Conservation (phyloP, 2,888 invertebrate genomes). For the Boloria euphrosyne region DNA sequence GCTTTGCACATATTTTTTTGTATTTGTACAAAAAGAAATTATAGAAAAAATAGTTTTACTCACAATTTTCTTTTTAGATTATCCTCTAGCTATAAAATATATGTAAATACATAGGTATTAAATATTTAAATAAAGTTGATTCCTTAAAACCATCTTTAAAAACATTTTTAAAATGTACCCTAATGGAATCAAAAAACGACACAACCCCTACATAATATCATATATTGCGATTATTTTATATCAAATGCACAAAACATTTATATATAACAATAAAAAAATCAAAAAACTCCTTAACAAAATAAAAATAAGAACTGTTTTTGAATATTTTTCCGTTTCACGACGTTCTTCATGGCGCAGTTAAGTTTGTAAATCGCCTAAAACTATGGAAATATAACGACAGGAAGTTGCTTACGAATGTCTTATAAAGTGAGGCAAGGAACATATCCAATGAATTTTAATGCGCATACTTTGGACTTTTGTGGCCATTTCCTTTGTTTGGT, state of each 20-base stretch:
- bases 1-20: no score
- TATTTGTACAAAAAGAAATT: no score
- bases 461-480: constrained; percentile 38
- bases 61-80: no score
- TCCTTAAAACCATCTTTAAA: not conserved
- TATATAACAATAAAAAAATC: not conserved
- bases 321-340: not conserved
- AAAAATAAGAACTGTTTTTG: constrained; percentile 31
- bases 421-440: constrained; percentile 49
- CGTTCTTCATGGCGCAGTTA: constrained; percentile 20
- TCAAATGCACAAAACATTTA: constrained; percentile 43
- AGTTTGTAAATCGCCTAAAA: constrained; percentile 45
- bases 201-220: constrained; percentile 58
- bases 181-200: constrained; percentile 68
- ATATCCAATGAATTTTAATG: constrained; percentile 71
- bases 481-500: constrained; percentile 45
- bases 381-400: constrained; percentile 76
- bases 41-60: no score
- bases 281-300: constrained; percentile 11
- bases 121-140: constrained; percentile 5
- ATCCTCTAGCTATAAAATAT: no score
- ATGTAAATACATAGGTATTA: no score
- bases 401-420: constrained; percentile 77
- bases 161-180: not conserved
- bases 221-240: constrained; percentile 60